phyloP scores from a whole-genome alignment of 2,888 invertebrate species.

The Napeogenes sylphis region DNA sequence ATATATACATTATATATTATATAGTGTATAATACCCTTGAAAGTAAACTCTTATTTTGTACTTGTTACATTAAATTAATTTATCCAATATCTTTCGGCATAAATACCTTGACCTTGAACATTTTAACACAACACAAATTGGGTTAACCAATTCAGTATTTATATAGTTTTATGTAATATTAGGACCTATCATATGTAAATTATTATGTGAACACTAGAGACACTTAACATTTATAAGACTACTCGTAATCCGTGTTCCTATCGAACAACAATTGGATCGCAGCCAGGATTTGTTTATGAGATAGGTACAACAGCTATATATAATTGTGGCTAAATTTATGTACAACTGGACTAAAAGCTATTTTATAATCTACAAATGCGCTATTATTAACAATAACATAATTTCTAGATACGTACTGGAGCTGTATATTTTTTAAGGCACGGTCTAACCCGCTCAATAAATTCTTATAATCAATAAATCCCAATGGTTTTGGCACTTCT shows the following conservation, averaged over 20 bases:
- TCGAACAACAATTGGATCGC: constrained; percentile 50
- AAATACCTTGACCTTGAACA: too few relatives aligned
- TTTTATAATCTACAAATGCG: constrained; percentile 21
- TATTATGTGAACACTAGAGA: not conserved
- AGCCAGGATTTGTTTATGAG: constrained; percentile 62
- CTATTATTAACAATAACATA: too few relatives aligned
- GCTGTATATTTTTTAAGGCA: constrained; percentile 7
- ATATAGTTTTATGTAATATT: too few relatives aligned
- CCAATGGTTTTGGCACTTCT: constrained; percentile 7
- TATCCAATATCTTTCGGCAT: too few relatives aligned
- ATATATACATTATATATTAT: too few relatives aligned
- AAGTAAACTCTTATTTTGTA: too few relatives aligned
- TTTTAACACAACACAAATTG: too few relatives aligned
- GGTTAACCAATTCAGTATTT: too few relatives aligned
- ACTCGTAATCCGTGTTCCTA: constrained; percentile 23
- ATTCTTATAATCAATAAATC: constrained; percentile 4
- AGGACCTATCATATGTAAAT: too few relatives aligned
- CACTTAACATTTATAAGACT: constrained; percentile 21
- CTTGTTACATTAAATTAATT: too few relatives aligned
- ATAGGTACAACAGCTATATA: constrained; percentile 38
- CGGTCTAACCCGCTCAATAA: not conserved
- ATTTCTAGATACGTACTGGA: constrained; percentile 11
- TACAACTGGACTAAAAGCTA: constrained; percentile 12
- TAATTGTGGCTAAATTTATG: constrained; percentile 36
- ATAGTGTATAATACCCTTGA: too few relatives aligned